Base-by-base conservation (phyloP, 2,888 invertebrate genomes). In the Diarsia mendica region DNA sequence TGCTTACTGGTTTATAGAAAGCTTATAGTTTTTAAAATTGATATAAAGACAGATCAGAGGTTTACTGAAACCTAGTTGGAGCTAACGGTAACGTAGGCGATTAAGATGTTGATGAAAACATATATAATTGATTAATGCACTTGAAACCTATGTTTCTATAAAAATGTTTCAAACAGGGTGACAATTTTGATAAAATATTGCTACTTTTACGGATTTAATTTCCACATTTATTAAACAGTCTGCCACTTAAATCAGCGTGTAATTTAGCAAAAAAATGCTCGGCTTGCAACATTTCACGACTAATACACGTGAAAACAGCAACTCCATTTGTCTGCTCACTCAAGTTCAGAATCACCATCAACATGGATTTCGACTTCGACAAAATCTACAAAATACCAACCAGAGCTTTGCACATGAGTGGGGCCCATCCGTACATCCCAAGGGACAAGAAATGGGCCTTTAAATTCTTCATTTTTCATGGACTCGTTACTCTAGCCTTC, bases 341-440 rank as follows among this genome's bases (percentile, higher is more conserved):
- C n/a, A 2, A 68, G n/a, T 55, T 39, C n/a, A 15, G n/a, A 63
- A 4, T 69, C 13, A 13, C 2, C 10, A 33, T 10, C 39, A 66
- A 23, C 67, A 90, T 89, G 90, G 77, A 88, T 0, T 48, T 89
- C 10, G 53, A 88, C 58, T 90, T 86, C 53, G 86, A 91, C 1
- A 60, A 84, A n/a, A 67, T 83, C 55, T 91, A 83, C 49, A 80
- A 71, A 61, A 33, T 79, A 20, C 13, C 82, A 2, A 48, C 80
- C 0, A 33, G 0, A 5, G 87, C 88, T 2, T 74, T 88, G 78
- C 75, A 66, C 3, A 3, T 89, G 0, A 82, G 65, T 58, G 33
- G 80, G 0, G 79, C 82, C 0, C 85, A 90, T 55, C 90, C 90
- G 0, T 49, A 61, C 13, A 70, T 86, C 8, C 67, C 76, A 15